Evolutionary conservation across 2,888 invertebrate species (phyloP).

Genomic region (Cynaeus angustus): DNA sequence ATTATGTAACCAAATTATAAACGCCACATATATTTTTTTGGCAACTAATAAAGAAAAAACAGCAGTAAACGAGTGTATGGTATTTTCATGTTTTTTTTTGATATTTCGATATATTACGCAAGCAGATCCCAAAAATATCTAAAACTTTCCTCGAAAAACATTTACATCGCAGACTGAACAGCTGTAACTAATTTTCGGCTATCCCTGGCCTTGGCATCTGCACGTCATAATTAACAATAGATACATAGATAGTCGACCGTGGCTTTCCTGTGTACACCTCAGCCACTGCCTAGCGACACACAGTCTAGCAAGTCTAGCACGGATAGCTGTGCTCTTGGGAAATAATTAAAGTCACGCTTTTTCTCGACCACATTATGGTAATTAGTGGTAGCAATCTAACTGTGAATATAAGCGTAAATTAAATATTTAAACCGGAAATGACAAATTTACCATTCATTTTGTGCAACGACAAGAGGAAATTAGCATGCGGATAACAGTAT

Average conservation of each 20-base stretch:
- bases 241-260: conserved; percentile 60
- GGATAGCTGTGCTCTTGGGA: conserved; percentile 26
- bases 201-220: conserved; percentile 58
- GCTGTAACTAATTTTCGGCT: conserved; percentile 59
- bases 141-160: background rate
- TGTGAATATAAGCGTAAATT: conserved; percentile 32
- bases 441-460: conserved; percentile 45
- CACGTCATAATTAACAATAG: conserved; percentile 60
- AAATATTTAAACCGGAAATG: conserved; percentile 38
- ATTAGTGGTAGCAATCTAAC: conserved; percentile 28
- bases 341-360: background rate
- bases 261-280: conserved; percentile 60
- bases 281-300: conserved; percentile 49
- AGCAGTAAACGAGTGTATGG: too few relatives aligned
- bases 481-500: conserved; percentile 31
- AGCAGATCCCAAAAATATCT: background rate
- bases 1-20: too few relatives aligned
- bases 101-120: background rate
- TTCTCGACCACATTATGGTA: conserved; percentile 13
- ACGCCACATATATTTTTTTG: too few relatives aligned
- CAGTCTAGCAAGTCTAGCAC: conserved; percentile 41
- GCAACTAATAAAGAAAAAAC: too few relatives aligned
- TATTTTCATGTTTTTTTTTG: too few relatives aligned
- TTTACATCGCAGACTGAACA: conserved; percentile 56
- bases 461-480: conserved; percentile 37